phyloP scores from a whole-genome alignment of 1,140 invertebrate species.

The Epicauta chinensis region DNA sequence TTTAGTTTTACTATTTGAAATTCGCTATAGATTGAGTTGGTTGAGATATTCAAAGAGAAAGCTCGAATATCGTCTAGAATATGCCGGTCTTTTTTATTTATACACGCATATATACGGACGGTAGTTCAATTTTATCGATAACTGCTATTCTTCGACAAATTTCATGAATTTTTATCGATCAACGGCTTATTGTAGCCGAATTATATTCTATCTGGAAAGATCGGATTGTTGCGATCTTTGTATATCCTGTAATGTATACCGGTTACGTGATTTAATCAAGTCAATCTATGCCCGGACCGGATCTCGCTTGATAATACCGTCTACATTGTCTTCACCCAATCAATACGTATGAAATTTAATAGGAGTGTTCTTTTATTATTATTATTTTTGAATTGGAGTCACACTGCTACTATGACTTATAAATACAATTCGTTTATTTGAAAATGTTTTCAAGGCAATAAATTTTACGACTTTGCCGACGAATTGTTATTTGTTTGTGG shows the following conservation, averaged over 20 bases:
- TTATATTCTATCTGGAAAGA: slow-evolving; percentile 6
- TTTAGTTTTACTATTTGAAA: too few species aligned
- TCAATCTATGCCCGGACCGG: slow-evolving; percentile 19
- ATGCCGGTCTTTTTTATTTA: too few species aligned
- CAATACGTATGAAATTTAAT: slow-evolving; percentile 8
- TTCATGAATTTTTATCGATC: too few species aligned
- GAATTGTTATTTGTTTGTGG: slow-evolving; percentile 6
- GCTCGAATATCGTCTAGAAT: too few species aligned
- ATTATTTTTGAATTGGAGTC: slow-evolving; percentile 10
- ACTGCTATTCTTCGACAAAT: too few species aligned
- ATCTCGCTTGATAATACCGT: slow-evolving; percentile 26
- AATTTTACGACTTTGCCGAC: slow-evolving; percentile 9
- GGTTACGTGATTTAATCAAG: slow-evolving; percentile 34
- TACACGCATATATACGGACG: too few species aligned
- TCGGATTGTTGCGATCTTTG: slow-evolving; percentile 19
- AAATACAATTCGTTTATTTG: slow-evolving; percentile 1
- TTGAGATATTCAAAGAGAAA: too few species aligned
- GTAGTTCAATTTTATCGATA: too few species aligned
- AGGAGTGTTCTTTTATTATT: slow-evolving; percentile 2
- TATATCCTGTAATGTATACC: slow-evolving; percentile 30
- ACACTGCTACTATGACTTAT: slow-evolving; percentile 9
- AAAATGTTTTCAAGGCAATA: slow-evolving; percentile 9
- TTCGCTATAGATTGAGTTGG: too few species aligned
- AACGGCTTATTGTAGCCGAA: background rate
- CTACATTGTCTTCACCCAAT: slow-evolving; percentile 15